phyloP scores from a whole-genome alignment of 1,140 invertebrate species.

The Heliconius himera region DNA sequence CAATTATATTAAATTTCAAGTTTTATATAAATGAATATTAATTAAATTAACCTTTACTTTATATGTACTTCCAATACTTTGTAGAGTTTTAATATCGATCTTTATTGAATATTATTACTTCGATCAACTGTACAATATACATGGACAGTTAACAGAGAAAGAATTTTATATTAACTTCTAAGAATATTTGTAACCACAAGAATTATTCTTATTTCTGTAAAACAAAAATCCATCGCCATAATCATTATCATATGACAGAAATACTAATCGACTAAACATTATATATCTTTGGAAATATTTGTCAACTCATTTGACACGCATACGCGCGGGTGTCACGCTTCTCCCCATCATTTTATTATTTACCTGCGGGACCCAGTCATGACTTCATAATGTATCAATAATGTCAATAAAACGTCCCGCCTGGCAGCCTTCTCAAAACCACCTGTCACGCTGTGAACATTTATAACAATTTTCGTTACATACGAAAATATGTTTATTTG shows the following conservation, averaged over 20 bases:
- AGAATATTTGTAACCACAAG: too few relatives aligned
- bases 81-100: too few relatives aligned
- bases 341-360: conserved; percentile 42
- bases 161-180: too few relatives aligned
- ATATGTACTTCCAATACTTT: neutral
- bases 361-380: conserved; percentile 40
- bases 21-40: neutral
- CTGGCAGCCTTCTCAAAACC: conserved; percentile 49
- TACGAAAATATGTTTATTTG: conserved; percentile 30
- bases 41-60: neutral
- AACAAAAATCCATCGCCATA: neutral
- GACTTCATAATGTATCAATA: conserved; percentile 63
- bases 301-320: conserved; percentile 31
- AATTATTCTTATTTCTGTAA: neutral
- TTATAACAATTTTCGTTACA: conserved; percentile 62
- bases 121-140: too few relatives aligned
- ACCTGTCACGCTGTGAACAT: conserved; percentile 60
- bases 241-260: neutral
- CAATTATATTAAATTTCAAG: too few relatives aligned
- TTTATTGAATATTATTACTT: too few relatives aligned
- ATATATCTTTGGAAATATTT: conserved; percentile 19
- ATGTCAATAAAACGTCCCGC: conserved; percentile 47
- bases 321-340: conserved; percentile 26
- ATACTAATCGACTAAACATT: neutral
- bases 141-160: too few relatives aligned